Evolutionary conservation across 2,888 invertebrate genomes (phyloP).

Genomic region (Geotrupes spiniger): DNA sequence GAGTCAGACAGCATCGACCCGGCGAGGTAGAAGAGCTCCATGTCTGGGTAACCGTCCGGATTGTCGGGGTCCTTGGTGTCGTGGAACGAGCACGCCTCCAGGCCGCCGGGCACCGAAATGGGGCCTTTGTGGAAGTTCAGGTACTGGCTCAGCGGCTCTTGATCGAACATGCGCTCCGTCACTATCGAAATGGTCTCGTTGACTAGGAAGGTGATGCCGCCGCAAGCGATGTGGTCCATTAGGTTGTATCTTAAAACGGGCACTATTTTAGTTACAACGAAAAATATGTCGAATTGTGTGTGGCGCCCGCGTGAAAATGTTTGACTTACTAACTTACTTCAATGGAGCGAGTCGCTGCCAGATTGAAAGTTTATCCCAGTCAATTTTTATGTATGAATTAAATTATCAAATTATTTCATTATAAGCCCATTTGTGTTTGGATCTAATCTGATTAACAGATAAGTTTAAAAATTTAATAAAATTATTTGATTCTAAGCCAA

Average conservation of each 20-base stretch:
- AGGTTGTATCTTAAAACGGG: constrained; percentile 46
- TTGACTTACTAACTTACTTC: too few species aligned
- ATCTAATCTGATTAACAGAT: too few species aligned
- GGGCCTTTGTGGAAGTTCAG: constrained; percentile 50
- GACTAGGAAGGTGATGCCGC: constrained; percentile 65
- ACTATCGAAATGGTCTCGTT: constrained; percentile 52
- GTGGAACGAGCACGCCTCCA: constrained; percentile 65
- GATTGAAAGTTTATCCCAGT: too few species aligned
- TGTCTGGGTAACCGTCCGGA: constrained; percentile 62
- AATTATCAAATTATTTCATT: too few species aligned
- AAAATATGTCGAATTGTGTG: too few species aligned
- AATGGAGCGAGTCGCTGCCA: too few species aligned
- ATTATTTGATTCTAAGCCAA: too few species aligned
- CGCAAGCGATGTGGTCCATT: constrained; percentile 60
- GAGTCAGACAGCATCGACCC: constrained; percentile 62
- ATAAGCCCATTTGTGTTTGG: too few species aligned
- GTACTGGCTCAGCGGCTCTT: constrained; percentile 38
- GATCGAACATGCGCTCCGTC: constrained; percentile 37
- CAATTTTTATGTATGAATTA: too few species aligned
- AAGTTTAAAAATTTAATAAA: too few species aligned
- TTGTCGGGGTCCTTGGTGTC: constrained; percentile 59
- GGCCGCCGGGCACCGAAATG: constrained; percentile 60
- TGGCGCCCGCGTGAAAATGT: too few species aligned
- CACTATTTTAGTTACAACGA: too few species aligned
- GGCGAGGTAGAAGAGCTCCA: constrained; percentile 63